Evolutionary conservation across 2,888 invertebrate genomes (phyloP), one percentile per base, ranked within the genome.

Genomic region (Zaprionus obscuricornis): DNA sequence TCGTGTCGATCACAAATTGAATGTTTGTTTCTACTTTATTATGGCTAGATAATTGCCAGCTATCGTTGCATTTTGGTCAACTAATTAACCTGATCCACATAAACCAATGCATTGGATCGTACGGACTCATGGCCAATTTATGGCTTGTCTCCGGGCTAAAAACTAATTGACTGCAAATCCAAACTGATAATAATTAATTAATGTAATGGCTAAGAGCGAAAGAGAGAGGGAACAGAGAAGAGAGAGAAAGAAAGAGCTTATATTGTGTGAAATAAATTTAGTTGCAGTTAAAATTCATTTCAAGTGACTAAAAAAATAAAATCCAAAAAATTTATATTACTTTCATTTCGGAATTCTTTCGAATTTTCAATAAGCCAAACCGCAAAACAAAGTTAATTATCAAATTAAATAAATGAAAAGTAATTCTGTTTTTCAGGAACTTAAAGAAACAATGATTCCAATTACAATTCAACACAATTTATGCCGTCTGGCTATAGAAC

Each of bases 11-110:
- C 42, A 50, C 58, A 66, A 74, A 85, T 83, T 75, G 69, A 77
- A 66, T 82, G 58, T 66, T 73, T 72, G 59, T 58, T 60, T 50
- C n/a, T n/a, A n/a, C n/a, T 49, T 26, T 31, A 40, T 13, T 33
- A 34, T 37, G 7, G 22, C 22, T 17, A 54, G 45, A 54, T 79
- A 79, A 83, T 79, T 79, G 62, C 58, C 58, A 36, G 42, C 36
- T 39, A 56, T 40, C 40, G 47, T 24, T 65, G 54, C 51, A 62
- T 56, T 59, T 70, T 45, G 58, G 20, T 34, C 27, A 64, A 57
- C 68, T 83, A 76, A 85, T 79, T 76, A 74, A 74, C 63, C 64
- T 74, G 77, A 69, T 76, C 78, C 71, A 74, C 74, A 77, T 78
- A 74, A 67, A 52, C 54, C 45, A 59, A 58, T 54, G 46, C n/a